phyloP scores from a whole-genome alignment of 2,797 vertebrate genomes.

The Clamator glandarius region DNA sequence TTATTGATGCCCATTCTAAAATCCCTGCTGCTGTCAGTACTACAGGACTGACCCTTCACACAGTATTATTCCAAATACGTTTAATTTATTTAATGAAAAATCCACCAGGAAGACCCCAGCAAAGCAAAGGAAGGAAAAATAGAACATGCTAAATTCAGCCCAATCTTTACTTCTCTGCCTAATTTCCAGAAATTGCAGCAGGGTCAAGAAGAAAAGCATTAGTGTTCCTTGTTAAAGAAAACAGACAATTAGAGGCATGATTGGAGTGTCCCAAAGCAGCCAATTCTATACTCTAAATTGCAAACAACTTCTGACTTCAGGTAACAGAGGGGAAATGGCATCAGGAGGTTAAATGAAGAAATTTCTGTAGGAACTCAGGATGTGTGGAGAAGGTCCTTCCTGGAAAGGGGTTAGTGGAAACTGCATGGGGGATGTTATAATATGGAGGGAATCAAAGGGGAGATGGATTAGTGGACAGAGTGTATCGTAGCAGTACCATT shows the following conservation, averaged over 20 bases:
- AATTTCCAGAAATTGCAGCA: neutral
- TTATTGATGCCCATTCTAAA: neutral
- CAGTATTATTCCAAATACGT: neutral
- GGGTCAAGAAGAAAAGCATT: neutral
- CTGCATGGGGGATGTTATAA: fast-evolving
- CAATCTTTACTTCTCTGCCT: neutral
- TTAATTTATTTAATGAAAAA: neutral
- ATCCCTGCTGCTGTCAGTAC: neutral
- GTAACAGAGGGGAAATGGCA: neutral
- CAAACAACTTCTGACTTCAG: neutral
- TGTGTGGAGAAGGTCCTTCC: neutral
- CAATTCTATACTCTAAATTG: neutral
- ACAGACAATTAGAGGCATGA: fast-evolving
- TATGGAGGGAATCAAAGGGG: neutral
- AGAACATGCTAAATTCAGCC: neutral
- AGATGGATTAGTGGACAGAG: neutral
- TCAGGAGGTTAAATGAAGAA: neutral
- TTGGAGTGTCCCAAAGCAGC: fast-evolving
- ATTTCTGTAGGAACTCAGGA: neutral
- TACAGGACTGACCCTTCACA: neutral
- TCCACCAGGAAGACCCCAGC: neutral
- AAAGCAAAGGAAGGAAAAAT: neutral
- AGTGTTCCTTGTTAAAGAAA: no score
- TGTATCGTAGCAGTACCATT: fast-evolving
- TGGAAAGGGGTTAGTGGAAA: neutral